These are phyloP conservation scores for Myrmecophaga tridactyla DNA, from an alignment of 2,113 vertebrate species.

Conservation along the genomic window DNA sequence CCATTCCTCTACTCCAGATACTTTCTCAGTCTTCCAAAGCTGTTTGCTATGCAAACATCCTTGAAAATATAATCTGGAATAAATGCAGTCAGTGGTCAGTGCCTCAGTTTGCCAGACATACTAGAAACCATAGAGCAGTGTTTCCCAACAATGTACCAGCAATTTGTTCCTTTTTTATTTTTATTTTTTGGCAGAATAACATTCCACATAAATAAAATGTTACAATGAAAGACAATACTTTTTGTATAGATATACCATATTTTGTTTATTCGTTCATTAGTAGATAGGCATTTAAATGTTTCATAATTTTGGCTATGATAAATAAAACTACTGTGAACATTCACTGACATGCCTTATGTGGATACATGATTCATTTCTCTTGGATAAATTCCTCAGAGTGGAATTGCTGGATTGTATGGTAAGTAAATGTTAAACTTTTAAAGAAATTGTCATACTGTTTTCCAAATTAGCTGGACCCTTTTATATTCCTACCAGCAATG, in stretches of 20 bases:
- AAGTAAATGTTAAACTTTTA: background rate
- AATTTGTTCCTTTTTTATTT: background rate
- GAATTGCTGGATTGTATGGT: background rate
- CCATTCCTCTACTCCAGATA: background rate
- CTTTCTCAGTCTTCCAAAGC: background rate
- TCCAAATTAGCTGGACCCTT: background rate
- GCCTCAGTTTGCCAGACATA: background rate
- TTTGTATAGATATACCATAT: background rate
- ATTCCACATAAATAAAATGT: background rate
- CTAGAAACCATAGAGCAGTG: background rate
- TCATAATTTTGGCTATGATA: background rate
- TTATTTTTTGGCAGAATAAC: background rate
- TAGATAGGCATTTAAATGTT: background rate
- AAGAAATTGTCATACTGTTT: background rate
- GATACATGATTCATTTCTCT: background rate
- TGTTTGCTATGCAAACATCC: background rate
- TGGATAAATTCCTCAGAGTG: background rate
- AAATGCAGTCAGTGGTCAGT: background rate
- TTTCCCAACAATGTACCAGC: background rate
- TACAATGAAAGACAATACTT: background rate
- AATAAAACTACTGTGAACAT: background rate
- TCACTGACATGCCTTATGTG: background rate
- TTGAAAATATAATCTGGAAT: background rate
- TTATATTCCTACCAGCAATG: background rate
- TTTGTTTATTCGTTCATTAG: background rate